Conservation (phyloP, 2,888 invertebrate genomes). For the Callimorpha dominula region DNA sequence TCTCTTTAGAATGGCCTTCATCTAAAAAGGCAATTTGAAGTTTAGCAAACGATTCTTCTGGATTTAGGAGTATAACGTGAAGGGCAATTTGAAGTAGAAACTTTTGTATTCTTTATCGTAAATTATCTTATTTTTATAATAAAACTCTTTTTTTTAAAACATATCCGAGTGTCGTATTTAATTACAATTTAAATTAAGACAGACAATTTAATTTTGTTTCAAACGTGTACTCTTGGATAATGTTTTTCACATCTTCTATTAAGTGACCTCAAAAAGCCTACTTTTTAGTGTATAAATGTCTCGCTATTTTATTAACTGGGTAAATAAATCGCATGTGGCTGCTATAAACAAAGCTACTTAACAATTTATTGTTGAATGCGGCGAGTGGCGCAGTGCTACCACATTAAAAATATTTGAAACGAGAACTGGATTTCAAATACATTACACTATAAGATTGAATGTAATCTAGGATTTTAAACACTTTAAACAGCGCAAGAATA, state of each 20-base stretch:
- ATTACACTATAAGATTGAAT: background rate
- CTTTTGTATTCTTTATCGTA: no score
- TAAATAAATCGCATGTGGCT: slow-evolving; percentile 3
- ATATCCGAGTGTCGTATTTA: no score
- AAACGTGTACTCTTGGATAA: background rate
- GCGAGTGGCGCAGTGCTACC: background rate
- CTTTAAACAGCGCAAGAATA: background rate
- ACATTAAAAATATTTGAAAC: background rate
- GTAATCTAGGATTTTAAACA: background rate
- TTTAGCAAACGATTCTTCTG: no score
- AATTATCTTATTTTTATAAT: no score
- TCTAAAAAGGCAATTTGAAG: no score
- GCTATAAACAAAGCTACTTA: background rate
- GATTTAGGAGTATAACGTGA: no score
- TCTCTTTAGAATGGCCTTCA: no score
- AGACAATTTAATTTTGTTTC: background rate
- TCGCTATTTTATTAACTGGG: background rate
- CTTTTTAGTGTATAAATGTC: background rate
- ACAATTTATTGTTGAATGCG: background rate
- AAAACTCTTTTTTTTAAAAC: no score
- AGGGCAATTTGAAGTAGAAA: no score
- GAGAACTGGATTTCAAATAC: background rate
- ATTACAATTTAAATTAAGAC: no score
- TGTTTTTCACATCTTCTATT: background rate
- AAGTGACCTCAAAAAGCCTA: background rate